Percentiles rank a stretch among this genome's conserved stretches.
Evolutionary conservation across 2,113 vertebrate genomes (phyloP).

Genomic region (Climacteris rufus): DNA sequence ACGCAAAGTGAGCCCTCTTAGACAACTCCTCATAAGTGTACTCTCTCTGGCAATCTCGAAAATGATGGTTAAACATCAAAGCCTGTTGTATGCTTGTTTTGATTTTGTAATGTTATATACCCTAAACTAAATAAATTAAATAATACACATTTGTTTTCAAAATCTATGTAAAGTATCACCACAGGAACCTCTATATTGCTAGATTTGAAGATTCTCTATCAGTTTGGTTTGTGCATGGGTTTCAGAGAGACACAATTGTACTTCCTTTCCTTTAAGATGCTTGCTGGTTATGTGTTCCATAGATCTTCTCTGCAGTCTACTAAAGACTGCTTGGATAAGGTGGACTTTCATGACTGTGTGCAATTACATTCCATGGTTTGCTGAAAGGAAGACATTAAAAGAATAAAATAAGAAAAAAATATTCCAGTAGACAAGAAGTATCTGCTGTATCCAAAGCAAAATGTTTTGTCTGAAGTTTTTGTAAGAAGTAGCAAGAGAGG

Average conservation of each 20-base stretch:
- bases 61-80: not conserved
- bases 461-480: not conserved
- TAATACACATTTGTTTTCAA: not conserved
- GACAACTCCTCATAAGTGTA: not conserved
- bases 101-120: not conserved
- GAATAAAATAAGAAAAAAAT: not conserved
- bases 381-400: not conserved
- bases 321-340: not conserved
- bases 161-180: not conserved
- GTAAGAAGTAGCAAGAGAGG: not conserved
- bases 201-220: not conserved
- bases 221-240: not conserved
- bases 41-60: not conserved
- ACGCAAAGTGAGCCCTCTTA: not conserved
- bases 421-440: not conserved
- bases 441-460: not conserved
- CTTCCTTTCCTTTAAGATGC: not conserved
- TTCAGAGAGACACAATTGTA: not conserved
- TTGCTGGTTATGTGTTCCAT: not conserved
- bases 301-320: not conserved
- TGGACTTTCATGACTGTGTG: not conserved
- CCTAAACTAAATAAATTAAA: not conserved
- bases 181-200: not conserved
- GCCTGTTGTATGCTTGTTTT: not conserved
- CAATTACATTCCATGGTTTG: not conserved